These are phyloP conservation scores for Babyrousa celebensis DNA, from an alignment of 2,797 vertebrate genomes.

Conservation along the genomic window DNA sequence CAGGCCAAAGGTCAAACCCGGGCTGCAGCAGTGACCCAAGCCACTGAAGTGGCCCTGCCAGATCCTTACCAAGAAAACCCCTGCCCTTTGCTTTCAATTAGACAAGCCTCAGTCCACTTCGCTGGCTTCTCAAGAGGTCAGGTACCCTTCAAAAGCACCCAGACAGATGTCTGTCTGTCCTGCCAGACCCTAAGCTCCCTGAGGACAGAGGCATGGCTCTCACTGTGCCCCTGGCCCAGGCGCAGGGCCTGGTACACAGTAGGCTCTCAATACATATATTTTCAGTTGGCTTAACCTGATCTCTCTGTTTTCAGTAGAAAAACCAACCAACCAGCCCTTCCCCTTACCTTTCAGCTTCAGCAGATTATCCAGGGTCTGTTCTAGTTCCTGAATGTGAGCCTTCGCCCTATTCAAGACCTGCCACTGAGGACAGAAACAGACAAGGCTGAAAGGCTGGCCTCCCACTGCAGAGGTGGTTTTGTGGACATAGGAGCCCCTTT, in stretches of 20 bases:
- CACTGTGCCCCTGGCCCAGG: neutral
- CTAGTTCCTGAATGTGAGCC: slow-evolving; percentile 92
- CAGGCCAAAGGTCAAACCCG: no score
- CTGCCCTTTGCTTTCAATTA: neutral
- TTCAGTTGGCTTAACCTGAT: neutral
- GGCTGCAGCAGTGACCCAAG: no score
- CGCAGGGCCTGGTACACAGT: neutral
- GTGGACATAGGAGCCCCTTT: neutral
- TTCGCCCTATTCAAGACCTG: slow-evolving; percentile 93
- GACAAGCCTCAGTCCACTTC: no score
- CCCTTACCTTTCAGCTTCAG: slow-evolving; percentile 93
- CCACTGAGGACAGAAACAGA: slow-evolving; percentile 91
- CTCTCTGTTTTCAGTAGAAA: neutral
- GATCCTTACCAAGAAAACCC: no score
- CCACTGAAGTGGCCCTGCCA: no score
- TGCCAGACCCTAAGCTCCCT: neutral
- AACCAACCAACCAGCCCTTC: neutral
- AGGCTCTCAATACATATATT: neutral
- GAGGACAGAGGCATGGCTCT: neutral
- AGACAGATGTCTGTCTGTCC: neutral
- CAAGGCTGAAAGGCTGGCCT: slow-evolving; percentile 73
- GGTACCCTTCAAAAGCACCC: neutral
- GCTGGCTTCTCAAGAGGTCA: neutral
- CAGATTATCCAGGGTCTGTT: slow-evolving; percentile 91
- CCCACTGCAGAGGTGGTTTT: slow-evolving; percentile 44